These are phyloP conservation scores for Ypsolopha scabrella DNA, from an alignment of 2,888 invertebrate species.

Conservation along the genomic window DNA sequence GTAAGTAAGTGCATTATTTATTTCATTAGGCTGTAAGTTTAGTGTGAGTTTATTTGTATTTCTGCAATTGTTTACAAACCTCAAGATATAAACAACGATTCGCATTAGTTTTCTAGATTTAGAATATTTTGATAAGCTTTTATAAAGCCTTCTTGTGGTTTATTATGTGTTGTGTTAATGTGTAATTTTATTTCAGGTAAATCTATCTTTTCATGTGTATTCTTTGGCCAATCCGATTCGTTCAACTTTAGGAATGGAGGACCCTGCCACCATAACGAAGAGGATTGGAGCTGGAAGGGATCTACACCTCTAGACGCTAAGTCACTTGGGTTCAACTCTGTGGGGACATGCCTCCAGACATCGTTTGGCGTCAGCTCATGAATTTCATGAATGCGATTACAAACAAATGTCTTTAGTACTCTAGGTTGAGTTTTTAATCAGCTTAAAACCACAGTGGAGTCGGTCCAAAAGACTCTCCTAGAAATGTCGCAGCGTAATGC, in stretches of 20 bases:
- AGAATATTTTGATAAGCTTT: not conserved
- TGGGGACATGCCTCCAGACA: not conserved
- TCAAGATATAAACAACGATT: not conserved
- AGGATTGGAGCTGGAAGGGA: not conserved
- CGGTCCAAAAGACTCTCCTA: not conserved
- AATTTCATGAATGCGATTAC: not conserved
- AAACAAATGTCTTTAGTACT: not conserved
- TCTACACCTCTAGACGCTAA: constrained; percentile 3
- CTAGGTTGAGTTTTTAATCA: constrained; percentile 2
- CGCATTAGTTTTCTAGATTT: not conserved
- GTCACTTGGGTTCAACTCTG: constrained; percentile 2
- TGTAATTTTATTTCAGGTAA: not conserved
- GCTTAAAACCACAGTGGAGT: constrained; percentile 1
- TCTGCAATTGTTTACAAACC: not conserved
- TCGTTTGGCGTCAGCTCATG: not conserved
- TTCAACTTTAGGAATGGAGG: not conserved
- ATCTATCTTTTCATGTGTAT: not conserved
- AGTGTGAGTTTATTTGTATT: not conserved
- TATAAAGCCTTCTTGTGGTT: not conserved
- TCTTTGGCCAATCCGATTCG: not conserved
- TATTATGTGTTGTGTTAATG: not conserved
- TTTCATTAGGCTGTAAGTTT: not conserved
- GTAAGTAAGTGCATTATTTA: not conserved
- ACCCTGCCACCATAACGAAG: not conserved
- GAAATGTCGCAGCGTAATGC: not conserved